Evolutionary conservation across 2,113 vertebrate species (phyloP).

Genomic region (Elephas maximus): DNA sequence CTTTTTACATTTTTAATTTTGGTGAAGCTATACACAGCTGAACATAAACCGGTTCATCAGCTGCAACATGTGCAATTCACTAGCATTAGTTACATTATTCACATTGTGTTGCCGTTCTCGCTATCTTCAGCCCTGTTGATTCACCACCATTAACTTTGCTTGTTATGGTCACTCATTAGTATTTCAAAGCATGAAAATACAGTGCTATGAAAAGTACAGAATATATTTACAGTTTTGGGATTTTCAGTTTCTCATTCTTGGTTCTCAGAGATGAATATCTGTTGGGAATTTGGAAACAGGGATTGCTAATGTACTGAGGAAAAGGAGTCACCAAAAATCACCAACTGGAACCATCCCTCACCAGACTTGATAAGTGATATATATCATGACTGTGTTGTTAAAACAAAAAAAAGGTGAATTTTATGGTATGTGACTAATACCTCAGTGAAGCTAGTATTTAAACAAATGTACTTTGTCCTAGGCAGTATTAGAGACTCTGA

Average conservation of each 20-base stretch:
- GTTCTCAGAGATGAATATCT: background rate
- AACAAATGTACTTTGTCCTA: background rate
- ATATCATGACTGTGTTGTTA: background rate
- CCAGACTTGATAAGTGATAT: background rate
- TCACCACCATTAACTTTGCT: background rate
- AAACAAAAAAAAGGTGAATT: background rate
- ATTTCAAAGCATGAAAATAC: background rate
- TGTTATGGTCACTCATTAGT: background rate
- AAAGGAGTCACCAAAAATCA: background rate
- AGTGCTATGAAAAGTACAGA: background rate
- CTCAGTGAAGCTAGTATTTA: background rate
- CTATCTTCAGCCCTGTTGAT: background rate
- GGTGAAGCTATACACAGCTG: background rate
- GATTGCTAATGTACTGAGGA: background rate
- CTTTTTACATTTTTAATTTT: background rate
- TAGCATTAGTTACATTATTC: background rate
- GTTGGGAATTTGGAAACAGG: background rate
- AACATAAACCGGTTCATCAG: background rate
- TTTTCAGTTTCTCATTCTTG: background rate
- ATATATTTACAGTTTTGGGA: background rate
- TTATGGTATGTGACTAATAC: background rate
- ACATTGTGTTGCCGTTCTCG: background rate
- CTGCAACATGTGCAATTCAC: background rate
- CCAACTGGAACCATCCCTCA: background rate
- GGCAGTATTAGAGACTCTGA: background rate